Conservation (phyloP, 1,140 invertebrate species). For the Arctopsyche grandis region DNA sequence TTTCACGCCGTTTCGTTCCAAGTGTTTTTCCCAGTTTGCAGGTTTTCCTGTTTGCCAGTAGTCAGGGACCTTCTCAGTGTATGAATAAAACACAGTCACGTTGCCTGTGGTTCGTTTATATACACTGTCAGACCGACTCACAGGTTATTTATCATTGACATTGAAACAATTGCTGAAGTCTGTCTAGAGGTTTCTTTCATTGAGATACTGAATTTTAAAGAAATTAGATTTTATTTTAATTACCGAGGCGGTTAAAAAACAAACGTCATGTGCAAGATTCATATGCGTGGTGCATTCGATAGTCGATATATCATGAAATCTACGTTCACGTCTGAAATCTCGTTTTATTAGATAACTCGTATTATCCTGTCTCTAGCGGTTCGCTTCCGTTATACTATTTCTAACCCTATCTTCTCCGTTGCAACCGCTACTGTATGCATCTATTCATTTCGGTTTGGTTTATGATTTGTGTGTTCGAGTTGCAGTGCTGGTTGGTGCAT, state of each 20-base stretch:
- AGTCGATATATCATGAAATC: background rate
- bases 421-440: slow-evolving; percentile 4
- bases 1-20: background rate
- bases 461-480: slow-evolving; percentile 38
- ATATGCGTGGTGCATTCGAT: no score
- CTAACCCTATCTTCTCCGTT: background rate
- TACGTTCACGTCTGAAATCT: background rate
- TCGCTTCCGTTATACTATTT: background rate
- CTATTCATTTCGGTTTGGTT: slow-evolving; percentile 41
- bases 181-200: no score
- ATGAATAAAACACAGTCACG: background rate
- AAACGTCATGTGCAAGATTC: no score
- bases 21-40: background rate
- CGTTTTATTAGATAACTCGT: slow-evolving; percentile 3
- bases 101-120: slow-evolving; percentile 1
- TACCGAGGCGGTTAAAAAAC: no score
- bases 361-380: background rate
- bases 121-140: slow-evolving; percentile 5
- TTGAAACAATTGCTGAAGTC: background rate
- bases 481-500: slow-evolving; percentile 1
- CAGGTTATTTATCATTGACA: slow-evolving; percentile 35
- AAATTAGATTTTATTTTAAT: no score
- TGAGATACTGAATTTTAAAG: no score
- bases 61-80: no score
- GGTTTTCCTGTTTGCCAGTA: no score